phyloP scores from a whole-genome alignment of 2,888 invertebrate species.

The Linnaemya vulpina region DNA sequence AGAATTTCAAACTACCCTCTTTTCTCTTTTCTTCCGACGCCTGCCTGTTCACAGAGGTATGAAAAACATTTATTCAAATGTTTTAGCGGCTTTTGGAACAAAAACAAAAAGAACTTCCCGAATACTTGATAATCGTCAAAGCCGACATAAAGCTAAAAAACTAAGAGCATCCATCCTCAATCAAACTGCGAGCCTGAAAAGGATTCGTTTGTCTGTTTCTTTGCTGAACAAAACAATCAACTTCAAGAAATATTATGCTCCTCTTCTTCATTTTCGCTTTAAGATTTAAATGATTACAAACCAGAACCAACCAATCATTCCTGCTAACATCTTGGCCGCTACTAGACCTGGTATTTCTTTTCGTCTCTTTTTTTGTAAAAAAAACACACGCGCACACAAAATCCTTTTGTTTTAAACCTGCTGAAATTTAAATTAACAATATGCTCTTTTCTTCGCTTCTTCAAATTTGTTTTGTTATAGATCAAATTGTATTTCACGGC shows the following conservation, averaged over 20 bases:
- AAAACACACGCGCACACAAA: too few relatives aligned
- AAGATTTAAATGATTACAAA: slow-evolving; percentile 65
- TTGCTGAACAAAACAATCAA: slow-evolving; percentile 37
- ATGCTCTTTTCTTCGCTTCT: not conserved
- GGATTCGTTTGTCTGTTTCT: slow-evolving; percentile 38
- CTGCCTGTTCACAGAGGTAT: not conserved
- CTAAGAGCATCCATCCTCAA: slow-evolving; percentile 69
- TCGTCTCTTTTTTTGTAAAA: slow-evolving; percentile 37
- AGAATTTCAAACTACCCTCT: slow-evolving; percentile 14
- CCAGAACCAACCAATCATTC: slow-evolving; percentile 21
- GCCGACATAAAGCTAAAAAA: slow-evolving; percentile 71
- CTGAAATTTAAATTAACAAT: slow-evolving; percentile 48
- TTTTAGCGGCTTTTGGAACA: slow-evolving; percentile 50
- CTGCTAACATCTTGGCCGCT: slow-evolving; percentile 30
- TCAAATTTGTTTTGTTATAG: slow-evolving; percentile 23
- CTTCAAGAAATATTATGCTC: slow-evolving; percentile 38
- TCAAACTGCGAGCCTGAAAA: slow-evolving; percentile 60
- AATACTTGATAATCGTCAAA: slow-evolving; percentile 67
- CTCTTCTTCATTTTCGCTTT: slow-evolving; percentile 20
- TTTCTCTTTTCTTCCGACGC: not conserved
- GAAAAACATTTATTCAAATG: slow-evolving; percentile 22
- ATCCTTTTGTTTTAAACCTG: slow-evolving; percentile 68
- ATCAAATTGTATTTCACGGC: slow-evolving; percentile 72
- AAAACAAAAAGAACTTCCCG: not conserved
- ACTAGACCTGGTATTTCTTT: slow-evolving; percentile 23